Evolutionary conservation across 2,888 invertebrate species (phyloP).

Genomic region (Hololepta plana): DNA sequence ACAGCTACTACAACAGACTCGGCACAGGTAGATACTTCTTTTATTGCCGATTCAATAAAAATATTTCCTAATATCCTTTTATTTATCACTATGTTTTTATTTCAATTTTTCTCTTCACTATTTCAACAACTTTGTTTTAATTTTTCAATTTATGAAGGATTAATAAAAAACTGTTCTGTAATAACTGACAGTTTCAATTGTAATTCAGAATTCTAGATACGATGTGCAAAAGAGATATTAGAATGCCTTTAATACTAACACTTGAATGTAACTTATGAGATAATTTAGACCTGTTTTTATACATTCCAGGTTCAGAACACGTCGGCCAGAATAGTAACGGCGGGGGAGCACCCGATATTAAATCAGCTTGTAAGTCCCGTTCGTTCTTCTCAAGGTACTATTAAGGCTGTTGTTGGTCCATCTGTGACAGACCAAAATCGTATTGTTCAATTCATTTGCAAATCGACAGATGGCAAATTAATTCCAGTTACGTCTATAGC

Average conservation of each 20-base stretch:
- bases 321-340: conserved; percentile 12
- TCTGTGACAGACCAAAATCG: conserved; percentile 19
- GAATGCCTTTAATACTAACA: too few species aligned
- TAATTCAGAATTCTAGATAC: too few species aligned
- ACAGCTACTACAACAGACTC: conserved; percentile 15
- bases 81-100: too few species aligned
- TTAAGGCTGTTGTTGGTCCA: conserved; percentile 13
- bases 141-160: too few species aligned
- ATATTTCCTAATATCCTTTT: too few species aligned
- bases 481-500: conserved; percentile 36
- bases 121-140: too few species aligned
- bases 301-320: conserved; percentile 11
- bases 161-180: too few species aligned
- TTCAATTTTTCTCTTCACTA: too few species aligned
- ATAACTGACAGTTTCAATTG: too few species aligned
- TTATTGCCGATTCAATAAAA: too few species aligned
- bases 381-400: conserved; percentile 6
- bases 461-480: conserved; percentile 39
- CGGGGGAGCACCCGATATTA: conserved; percentile 13
- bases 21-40: too few species aligned
- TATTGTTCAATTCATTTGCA: conserved; percentile 41
- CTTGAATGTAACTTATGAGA: conserved; percentile 3
- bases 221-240: too few species aligned
- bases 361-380: conserved; percentile 13
- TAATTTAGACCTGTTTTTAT: conserved; percentile 2